These are phyloP conservation scores for Serripes groenlandicus DNA, from an alignment of 2,888 invertebrate genomes.

Conservation along the genomic window DNA sequence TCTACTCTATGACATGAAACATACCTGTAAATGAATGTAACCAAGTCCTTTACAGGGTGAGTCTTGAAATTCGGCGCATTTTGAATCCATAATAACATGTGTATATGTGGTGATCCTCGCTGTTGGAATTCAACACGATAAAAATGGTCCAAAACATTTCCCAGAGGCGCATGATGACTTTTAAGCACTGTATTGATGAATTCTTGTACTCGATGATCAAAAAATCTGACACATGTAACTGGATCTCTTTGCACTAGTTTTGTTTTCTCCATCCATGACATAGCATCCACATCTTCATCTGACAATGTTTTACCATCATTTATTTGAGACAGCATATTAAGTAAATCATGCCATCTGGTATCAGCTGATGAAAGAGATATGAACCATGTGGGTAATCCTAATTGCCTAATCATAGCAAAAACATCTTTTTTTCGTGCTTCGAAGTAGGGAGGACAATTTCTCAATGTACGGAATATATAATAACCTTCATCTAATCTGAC, in stretches of 20 bases:
- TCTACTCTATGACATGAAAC: not conserved
- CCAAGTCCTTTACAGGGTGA: not conserved
- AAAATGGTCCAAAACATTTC: slow-evolving; percentile 7
- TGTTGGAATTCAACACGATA: slow-evolving; percentile 29
- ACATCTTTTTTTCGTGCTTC: slow-evolving; percentile 63
- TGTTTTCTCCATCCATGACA: slow-evolving; percentile 28
- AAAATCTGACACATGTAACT: slow-evolving; percentile 45
- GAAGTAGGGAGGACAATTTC: slow-evolving; percentile 68
- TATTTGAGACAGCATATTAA: not conserved
- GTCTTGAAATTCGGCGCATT: not conserved
- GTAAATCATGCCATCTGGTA: slow-evolving; percentile 17
- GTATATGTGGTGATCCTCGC: slow-evolving; percentile 30
- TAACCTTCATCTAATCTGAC: slow-evolving; percentile 4
- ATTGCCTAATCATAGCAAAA: slow-evolving; percentile 61
- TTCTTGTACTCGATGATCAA: slow-evolving; percentile 21
- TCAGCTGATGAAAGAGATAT: slow-evolving; percentile 20
- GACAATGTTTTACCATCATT: not conserved
- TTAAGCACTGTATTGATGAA: slow-evolving; percentile 19
- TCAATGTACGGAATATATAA: slow-evolving; percentile 16
- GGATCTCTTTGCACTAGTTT: slow-evolving; percentile 28
- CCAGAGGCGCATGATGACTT: slow-evolving; percentile 4
- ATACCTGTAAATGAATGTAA: not conserved
- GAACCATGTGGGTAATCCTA: slow-evolving; percentile 28
- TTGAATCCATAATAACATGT: slow-evolving; percentile 20
- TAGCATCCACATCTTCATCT: slow-evolving; percentile 20